Conservation (phyloP, 2,888 invertebrate species). For the Philereme transversata region DNA sequence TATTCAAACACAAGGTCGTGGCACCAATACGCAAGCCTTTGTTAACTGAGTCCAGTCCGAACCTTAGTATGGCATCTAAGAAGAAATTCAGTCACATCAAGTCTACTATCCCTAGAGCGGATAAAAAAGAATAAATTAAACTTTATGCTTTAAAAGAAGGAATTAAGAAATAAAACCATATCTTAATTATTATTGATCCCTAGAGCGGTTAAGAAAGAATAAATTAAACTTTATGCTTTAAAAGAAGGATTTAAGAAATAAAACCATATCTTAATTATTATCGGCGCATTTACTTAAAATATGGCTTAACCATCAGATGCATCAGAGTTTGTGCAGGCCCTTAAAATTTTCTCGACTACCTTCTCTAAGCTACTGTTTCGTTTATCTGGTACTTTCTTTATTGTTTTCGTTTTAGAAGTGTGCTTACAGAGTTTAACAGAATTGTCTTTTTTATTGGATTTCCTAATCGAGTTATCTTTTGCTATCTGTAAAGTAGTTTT, state of each 20-base stretch:
- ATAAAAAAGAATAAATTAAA: slow-evolving; percentile 54
- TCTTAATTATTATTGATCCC: too few relatives aligned
- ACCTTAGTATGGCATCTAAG: slow-evolving; percentile 53
- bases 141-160: too few relatives aligned
- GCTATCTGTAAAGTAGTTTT: slow-evolving; percentile 41
- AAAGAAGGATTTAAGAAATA: not conserved
- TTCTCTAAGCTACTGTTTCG: slow-evolving; percentile 60
- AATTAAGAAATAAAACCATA: too few relatives aligned
- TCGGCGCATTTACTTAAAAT: slow-evolving; percentile 30
- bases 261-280: not conserved
- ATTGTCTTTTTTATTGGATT: slow-evolving; percentile 48
- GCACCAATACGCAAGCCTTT: slow-evolving; percentile 54
- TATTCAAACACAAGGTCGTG: slow-evolving; percentile 62
- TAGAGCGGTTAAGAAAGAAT: slow-evolving; percentile 61
- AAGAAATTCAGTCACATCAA: slow-evolving; percentile 73
- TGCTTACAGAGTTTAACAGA: slow-evolving; percentile 43
- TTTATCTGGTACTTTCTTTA: slow-evolving; percentile 51
- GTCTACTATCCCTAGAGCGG: slow-evolving; percentile 71
- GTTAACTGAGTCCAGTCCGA: slow-evolving; percentile 55
- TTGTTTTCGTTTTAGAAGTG: slow-evolving; percentile 52
- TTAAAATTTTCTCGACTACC: slow-evolving; percentile 67
- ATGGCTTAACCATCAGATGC: slow-evolving; percentile 46
- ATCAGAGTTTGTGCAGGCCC: slow-evolving; percentile 55
- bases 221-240: not conserved
- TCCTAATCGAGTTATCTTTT: slow-evolving; percentile 42